Evolutionary conservation across 2,113 vertebrate species (phyloP), one percentile per base, ranked within the genome.

Genomic region (Coreoperca whiteheadi): DNA sequence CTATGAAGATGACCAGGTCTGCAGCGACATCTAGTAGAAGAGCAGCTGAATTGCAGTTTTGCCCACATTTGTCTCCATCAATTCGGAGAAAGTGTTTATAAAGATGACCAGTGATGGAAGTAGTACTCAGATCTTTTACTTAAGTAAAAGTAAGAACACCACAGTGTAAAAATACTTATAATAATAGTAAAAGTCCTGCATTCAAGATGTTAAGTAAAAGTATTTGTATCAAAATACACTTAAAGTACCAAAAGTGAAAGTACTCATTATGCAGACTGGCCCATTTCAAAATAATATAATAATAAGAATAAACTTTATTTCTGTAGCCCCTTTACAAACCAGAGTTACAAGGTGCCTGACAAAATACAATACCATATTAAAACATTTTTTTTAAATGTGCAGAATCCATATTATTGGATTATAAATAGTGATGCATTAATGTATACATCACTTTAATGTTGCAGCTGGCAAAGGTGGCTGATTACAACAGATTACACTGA

Each of bases 1-100:
- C 8, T n/a, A 3, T n/a, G 16, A 23, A 67, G 2, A 37, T 67
- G 4, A 28, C 3, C 20, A 20, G 14, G 14, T 21, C 37, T 87
- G 41, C 25, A 75, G 76, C 16, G 87, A 83, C 88, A 90, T 82
- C 88, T 88, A 34, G 73, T 73, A 90, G 85, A 7, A 6, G 1
- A 32, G 1, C 0, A 5, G 3, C 0, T 8, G 1, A 69, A 82
- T 11, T 68, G 63, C 70, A 77, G 0, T 34, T 64, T 59, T 78
- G 4, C 12, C 37, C 12, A 28, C 39, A 46, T 39, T 15, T 39
- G 15, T 9, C 23, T 43, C 50, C n/a, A 34, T 14, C 6, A 16
- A 20, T 16, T 56, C 28, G 71, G 56, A 41, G 5, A 11, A 76
- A n/a, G 21, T 7, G 16, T 60, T 50, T 6, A 34, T 30, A 1